phyloP scores from a whole-genome alignment of 2,888 invertebrate species.

The Polymixis flavicincta region DNA sequence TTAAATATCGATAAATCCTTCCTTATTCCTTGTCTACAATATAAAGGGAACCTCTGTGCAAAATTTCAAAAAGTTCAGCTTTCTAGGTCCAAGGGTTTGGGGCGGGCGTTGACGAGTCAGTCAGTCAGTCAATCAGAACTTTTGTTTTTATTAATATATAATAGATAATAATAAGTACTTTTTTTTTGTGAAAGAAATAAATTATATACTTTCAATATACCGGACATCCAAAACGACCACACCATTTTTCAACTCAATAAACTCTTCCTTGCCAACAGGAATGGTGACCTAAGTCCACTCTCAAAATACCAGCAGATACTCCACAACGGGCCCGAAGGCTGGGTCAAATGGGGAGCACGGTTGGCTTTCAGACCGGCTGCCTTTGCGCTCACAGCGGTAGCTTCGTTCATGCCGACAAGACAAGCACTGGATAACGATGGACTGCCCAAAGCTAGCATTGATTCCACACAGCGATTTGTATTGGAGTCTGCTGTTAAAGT shows the following conservation, averaged over 20 bases:
- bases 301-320: conserved; percentile 86
- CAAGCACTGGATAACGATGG: conserved; percentile 82
- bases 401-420: conserved; percentile 78
- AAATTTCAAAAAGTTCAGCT: too few relatives aligned
- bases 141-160: too few relatives aligned
- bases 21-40: too few relatives aligned
- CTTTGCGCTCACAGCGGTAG: conserved; percentile 82
- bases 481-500: conserved; percentile 85
- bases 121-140: too few relatives aligned
- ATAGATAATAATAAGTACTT: too few relatives aligned
- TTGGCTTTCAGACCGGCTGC: conserved; percentile 85
- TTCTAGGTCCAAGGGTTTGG: too few relatives aligned
- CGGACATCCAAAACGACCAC: neutral
- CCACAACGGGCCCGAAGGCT: conserved; percentile 84
- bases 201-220: neutral
- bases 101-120: too few relatives aligned
- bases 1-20: too few relatives aligned
- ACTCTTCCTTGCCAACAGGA: conserved; percentile 68
- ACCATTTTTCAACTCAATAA: neutral
- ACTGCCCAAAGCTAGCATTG: conserved; percentile 84
- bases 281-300: conserved; percentile 80
- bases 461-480: conserved; percentile 84
- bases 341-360: conserved; percentile 86
- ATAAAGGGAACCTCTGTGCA: too few relatives aligned
- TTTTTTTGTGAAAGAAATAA: too few relatives aligned